These are phyloP conservation scores for Kradibia gibbosae DNA, from an alignment of 1,140 invertebrate genomes.

Conservation along the genomic window DNA sequence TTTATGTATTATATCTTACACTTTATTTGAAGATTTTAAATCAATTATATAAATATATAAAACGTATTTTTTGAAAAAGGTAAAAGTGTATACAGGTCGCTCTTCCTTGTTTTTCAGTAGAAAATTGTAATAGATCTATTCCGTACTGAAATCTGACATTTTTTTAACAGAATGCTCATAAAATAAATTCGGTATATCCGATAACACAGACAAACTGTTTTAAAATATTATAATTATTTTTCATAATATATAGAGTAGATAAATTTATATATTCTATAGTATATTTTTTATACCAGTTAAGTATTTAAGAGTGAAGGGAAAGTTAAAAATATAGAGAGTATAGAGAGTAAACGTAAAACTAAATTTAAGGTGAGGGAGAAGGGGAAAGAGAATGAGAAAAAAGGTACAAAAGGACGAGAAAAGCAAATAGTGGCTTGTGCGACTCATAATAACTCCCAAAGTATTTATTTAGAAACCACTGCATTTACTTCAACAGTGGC, in stretches of 20 bases:
- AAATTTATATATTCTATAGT: background rate
- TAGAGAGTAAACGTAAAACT: background rate
- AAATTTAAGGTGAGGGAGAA: no score
- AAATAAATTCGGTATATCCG: no score
- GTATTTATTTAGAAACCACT: constrained; percentile 36
- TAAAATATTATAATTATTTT: background rate
- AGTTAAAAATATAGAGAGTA: background rate
- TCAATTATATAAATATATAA: no score
- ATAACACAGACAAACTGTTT: background rate
- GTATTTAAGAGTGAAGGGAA: constrained; percentile 37
- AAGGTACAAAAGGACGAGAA: background rate
- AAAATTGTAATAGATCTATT: background rate
- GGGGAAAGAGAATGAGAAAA: background rate
- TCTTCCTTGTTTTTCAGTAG: background rate
- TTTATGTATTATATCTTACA: no score
- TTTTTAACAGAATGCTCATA: no score
- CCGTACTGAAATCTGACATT: background rate
- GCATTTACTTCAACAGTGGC: constrained; percentile 28
- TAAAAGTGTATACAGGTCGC: no score
- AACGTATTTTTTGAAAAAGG: no score
- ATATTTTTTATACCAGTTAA: background rate
- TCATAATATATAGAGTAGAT: background rate
- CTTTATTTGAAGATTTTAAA: no score
- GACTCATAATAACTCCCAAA: constrained; percentile 15
- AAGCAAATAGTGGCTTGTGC: background rate